Base-by-base conservation (phyloP, 2,888 invertebrate genomes). In the Agrotis ipsilon region DNA sequence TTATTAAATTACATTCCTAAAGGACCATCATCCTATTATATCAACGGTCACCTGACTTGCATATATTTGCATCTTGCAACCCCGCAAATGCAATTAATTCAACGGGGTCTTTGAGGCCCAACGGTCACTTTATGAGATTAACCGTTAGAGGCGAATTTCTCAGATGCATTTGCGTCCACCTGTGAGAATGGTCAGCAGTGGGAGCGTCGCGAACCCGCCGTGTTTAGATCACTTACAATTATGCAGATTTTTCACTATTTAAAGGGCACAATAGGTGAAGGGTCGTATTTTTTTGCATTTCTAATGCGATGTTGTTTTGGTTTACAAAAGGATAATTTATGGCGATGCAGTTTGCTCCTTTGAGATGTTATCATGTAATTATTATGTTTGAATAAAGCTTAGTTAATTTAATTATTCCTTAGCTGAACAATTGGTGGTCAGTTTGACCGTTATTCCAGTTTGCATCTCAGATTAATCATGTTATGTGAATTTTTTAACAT, bases 101-200 rank as follows among this genome's bases (percentile, higher is more conserved):
- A 58, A 32, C 57, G 75, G 75, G 82, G 79, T 82, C 83, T 86
- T 77, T 80, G 72, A 82, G 81, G 75, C 80, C 88, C 89, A 92
- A 90, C 91, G 92, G 92, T 87, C 92, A 89, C 75, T 79, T 84
- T 80, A 87, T 88, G 87, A 86, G 89, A 87, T 81, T 80, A 81
- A 82, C 92, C 93, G 92, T 93, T 93, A 92, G 92, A 78, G 52
- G 81, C 75, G 70, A 78, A 78, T 79, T 75, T 79, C 85, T 85
- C 80, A 87, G 87, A 89, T 92, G 92, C 94, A 94, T 91, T 91
- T 93, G 93, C 89, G 86, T 81, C 75, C 90, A 94, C 94, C 93
- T 94, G 89, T 93, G 94, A 87, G 93, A 94, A 94, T 85, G 85
- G 88, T 84, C 84, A 82, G 90, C 87, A 82, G 86, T 70, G 76